Evolutionary conservation across 2,797 vertebrate genomes (phyloP).

Genomic region (Alauda arvensis): DNA sequence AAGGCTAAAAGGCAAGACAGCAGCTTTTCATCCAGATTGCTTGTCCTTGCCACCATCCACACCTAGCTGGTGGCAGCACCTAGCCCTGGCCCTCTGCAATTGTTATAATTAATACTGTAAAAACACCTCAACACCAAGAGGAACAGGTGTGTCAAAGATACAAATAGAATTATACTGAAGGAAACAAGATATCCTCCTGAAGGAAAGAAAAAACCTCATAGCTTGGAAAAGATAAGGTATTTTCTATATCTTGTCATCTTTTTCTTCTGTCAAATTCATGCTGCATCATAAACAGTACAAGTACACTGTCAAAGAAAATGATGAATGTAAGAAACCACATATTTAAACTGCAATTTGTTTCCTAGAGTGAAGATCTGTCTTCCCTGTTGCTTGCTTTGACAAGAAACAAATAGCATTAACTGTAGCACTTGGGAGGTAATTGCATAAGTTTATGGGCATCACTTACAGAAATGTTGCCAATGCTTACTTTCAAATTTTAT

Average conservation of each 20-base stretch:
- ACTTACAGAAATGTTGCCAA: not conserved
- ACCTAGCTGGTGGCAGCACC: not conserved
- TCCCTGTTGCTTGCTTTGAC: not conserved
- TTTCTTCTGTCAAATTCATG: not conserved
- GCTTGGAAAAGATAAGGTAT: rapidly evolving
- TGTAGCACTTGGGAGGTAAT: not conserved
- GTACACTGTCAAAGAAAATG: not conserved
- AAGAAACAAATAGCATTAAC: not conserved
- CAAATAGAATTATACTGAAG: not conserved
- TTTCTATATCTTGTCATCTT: not conserved
- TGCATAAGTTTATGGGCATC: not conserved
- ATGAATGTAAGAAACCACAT: not conserved
- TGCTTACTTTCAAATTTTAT: not conserved
- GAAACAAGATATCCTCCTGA: not conserved
- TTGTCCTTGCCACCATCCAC: not conserved
- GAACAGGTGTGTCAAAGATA: not conserved
- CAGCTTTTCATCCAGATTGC: not conserved
- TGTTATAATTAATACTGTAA: not conserved
- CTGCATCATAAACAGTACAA: not conserved
- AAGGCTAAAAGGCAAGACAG: not conserved
- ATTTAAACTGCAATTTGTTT: not conserved
- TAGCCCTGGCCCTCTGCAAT: not conserved
- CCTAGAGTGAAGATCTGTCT: not conserved
- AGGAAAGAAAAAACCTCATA: not conserved
- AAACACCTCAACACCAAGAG: not conserved